These are phyloP conservation scores for Hipposideros larvatus DNA, from an alignment of 2,797 vertebrate species.

Conservation along the genomic window DNA sequence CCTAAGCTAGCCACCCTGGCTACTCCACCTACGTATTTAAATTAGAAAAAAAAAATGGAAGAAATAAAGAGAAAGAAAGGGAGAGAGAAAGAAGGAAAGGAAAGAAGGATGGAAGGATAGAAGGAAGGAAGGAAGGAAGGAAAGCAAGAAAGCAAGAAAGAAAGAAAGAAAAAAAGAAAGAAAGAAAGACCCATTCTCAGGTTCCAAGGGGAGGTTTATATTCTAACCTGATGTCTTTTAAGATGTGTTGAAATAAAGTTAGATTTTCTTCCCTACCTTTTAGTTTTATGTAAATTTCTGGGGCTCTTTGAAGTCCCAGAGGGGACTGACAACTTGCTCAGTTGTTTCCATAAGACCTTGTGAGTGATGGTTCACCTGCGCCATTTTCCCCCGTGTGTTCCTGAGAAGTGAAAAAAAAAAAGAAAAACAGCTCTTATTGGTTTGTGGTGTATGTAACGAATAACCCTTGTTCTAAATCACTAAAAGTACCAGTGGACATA, in stretches of 20 bases:
- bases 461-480: neutral
- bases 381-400: neutral
- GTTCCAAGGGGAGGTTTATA: neutral
- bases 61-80: neutral
- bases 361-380: neutral
- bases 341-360: neutral
- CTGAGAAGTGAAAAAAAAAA: neutral
- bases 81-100: neutral
- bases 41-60: neutral
- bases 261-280: neutral
- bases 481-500: neutral
- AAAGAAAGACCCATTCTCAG: neutral
- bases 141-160: neutral
- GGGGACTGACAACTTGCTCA: neutral
- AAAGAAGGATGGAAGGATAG: neutral
- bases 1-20: neutral
- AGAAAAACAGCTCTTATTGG: neutral
- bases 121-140: no score
- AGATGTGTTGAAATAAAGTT: neutral
- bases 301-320: neutral
- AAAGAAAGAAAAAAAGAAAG: neutral
- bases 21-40: neutral
- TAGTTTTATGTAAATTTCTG: neutral
- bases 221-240: conserved; percentile 39
- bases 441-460: neutral